A percentile compares a stretch with the other conserved stretches of the same genome.
Evolutionary conservation across 1,140 invertebrate species (phyloP).

Genomic region (Ceratosolen fusciceps): DNA sequence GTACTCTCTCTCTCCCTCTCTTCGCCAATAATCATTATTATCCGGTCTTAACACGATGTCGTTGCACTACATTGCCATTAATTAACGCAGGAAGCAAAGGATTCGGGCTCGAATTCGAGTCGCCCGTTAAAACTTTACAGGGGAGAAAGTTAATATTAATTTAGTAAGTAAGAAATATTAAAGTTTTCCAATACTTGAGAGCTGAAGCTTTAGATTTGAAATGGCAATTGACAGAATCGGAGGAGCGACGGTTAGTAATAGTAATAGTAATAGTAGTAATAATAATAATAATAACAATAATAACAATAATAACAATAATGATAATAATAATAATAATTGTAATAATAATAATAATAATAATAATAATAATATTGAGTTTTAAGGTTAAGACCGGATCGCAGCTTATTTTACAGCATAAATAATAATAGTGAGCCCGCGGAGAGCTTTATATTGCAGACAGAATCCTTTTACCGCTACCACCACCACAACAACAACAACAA

Average conservation of each 20-base stretch:
- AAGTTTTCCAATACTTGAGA: not conserved
- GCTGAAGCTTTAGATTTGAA: not conserved
- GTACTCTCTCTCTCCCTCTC: slow-evolving; percentile 26
- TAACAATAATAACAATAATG: too few relatives aligned
- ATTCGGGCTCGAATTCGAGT: not conserved
- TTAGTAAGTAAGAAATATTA: too few relatives aligned
- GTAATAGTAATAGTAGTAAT: too few relatives aligned
- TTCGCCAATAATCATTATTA: slow-evolving; percentile 34
- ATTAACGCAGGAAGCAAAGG: not conserved
- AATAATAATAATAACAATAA: too few relatives aligned
- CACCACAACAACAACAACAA: slow-evolving; percentile 43
- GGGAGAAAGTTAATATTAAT: not conserved
- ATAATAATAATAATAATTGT: too few relatives aligned
- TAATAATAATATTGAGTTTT: too few relatives aligned
- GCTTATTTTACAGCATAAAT: slow-evolving; percentile 33
- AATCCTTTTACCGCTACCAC: slow-evolving; percentile 44
- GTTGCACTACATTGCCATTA: not conserved
- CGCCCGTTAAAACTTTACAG: not conserved
- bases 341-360: too few relatives aligned
- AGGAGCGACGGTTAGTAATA: not conserved
- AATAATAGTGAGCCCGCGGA: slow-evolving; percentile 26
- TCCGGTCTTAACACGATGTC: slow-evolving; percentile 38
- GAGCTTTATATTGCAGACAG: slow-evolving; percentile 36
- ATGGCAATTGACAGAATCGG: not conserved
- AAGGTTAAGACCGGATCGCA: slow-evolving; percentile 39